Evolutionary conservation across 2,888 invertebrate species (phyloP).

Genomic region (Noctua comes): DNA sequence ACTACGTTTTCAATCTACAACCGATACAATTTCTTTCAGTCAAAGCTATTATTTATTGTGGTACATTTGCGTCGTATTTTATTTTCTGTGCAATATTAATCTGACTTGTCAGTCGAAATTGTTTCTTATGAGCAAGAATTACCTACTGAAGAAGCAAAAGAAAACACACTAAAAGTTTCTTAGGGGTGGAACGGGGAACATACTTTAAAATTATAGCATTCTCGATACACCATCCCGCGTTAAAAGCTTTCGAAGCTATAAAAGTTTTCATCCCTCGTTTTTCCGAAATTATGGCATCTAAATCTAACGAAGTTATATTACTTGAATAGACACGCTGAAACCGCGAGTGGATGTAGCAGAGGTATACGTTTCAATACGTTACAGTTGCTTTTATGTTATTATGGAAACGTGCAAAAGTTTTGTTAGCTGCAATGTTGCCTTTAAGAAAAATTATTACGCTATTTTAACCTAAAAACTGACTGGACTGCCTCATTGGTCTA

Average conservation of each 20-base stretch:
- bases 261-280: constrained; percentile 66
- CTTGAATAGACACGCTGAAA: constrained; percentile 45
- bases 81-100: constrained; percentile 38
- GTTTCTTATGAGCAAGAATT: constrained; percentile 45
- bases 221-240: constrained; percentile 63
- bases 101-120: constrained; percentile 27
- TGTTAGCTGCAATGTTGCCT: neutral
- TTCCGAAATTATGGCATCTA: constrained; percentile 65
- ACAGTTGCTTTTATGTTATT: neutral
- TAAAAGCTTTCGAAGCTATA: constrained; percentile 67
- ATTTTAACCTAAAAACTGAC: neutral
- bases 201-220: constrained; percentile 64
- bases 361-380: neutral
- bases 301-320: constrained; percentile 60
- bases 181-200: constrained; percentile 50
- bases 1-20: constrained; percentile 56
- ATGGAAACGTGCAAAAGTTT: constrained; percentile 4
- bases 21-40: constrained; percentile 57
- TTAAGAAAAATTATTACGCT: neutral
- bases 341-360: neutral
- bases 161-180: constrained; percentile 52
- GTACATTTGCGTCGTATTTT: constrained; percentile 29
- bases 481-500: too few species aligned
- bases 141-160: constrained; percentile 37
- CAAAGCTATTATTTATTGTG: constrained; percentile 43